Conservation (phyloP, 2,113 vertebrate genomes). For the Platichthys stellatus region DNA sequence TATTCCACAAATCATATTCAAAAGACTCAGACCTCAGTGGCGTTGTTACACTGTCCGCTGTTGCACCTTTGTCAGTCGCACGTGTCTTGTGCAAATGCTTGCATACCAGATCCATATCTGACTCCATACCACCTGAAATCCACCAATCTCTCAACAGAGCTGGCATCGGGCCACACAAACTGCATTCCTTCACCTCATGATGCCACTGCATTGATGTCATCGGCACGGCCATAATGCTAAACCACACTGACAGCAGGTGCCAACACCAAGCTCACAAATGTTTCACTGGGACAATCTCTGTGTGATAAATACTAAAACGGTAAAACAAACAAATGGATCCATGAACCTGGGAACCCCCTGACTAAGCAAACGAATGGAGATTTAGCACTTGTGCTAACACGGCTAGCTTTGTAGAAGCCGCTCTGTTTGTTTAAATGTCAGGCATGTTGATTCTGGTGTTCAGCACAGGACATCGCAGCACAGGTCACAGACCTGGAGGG, state of each 20-base stretch:
- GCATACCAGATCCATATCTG: conserved; percentile 5
- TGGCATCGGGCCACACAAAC: conserved; percentile 46
- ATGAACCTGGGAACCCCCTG: conserved; percentile 50
- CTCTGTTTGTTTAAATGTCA: conserved; percentile 72
- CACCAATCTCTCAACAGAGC: neutral
- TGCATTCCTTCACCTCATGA: conserved; percentile 40
- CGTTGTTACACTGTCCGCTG: neutral
- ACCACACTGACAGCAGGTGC: conserved; percentile 45
- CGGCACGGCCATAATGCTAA: no score
- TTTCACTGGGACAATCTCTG: conserved; percentile 65
- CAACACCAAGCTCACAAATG: conserved; percentile 57
- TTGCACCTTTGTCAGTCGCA: conserved; percentile 18
- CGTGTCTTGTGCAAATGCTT: conserved; percentile 7
- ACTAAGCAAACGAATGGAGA: conserved; percentile 49
- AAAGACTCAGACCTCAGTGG: neutral
- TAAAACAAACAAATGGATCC: conserved; percentile 70
- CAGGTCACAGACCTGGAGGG: conserved; percentile 52
- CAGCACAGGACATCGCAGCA: conserved; percentile 31
- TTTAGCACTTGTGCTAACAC: conserved; percentile 64
- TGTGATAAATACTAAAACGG: conserved; percentile 58
- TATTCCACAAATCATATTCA: no score
- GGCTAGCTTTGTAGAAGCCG: conserved; percentile 36
- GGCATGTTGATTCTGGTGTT: conserved; percentile 66
- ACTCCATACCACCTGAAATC: neutral
- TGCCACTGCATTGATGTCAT: neutral